A percentile compares a stretch with the other conserved stretches of the same genome.
Evolutionary conservation across 2,888 invertebrate genomes (phyloP).

Genomic region (Mechanitis messenoides): DNA sequence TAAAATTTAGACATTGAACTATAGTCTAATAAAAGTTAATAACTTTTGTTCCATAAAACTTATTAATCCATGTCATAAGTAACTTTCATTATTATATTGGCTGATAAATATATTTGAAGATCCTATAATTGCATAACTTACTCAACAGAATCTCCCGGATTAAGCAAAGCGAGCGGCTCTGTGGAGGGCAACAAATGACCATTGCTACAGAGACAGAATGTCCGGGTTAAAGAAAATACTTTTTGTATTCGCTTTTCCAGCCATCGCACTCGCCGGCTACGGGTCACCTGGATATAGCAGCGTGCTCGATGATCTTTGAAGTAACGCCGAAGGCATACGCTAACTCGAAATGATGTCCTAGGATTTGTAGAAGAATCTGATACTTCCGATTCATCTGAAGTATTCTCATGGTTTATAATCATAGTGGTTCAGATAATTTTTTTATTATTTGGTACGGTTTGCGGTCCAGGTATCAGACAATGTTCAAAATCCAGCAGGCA

Average conservation of each 20-base stretch:
- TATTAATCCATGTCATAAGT: too few species aligned
- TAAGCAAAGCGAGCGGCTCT: slow-evolving; percentile 52
- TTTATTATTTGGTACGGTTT: background rate
- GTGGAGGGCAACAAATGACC: slow-evolving; percentile 53
- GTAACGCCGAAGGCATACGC: slow-evolving; percentile 44
- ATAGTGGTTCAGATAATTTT: background rate
- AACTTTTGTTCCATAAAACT: too few species aligned
- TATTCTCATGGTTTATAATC: slow-evolving; percentile 7
- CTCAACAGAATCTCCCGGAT: slow-evolving; percentile 46
- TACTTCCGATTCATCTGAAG: slow-evolving; percentile 13
- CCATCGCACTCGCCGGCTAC: slow-evolving; percentile 42
- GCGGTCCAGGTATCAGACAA: too few species aligned
- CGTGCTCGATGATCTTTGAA: slow-evolving; percentile 45
- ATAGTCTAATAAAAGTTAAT: too few species aligned
- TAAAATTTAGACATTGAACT: too few species aligned
- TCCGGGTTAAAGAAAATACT: slow-evolving; percentile 39
- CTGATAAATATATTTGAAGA: too few species aligned
- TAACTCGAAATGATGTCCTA: slow-evolving; percentile 38
- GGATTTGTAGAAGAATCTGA: slow-evolving; percentile 11
- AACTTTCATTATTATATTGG: too few species aligned
- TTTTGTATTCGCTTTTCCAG: slow-evolving; percentile 45
- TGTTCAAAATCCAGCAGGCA: too few species aligned
- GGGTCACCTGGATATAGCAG: slow-evolving; percentile 29
- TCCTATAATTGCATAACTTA: slow-evolving; percentile 32
- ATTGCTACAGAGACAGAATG: slow-evolving; percentile 33